phyloP scores from a whole-genome alignment of 2,797 vertebrate species.

The Poeciliopsis presidionis region DNA sequence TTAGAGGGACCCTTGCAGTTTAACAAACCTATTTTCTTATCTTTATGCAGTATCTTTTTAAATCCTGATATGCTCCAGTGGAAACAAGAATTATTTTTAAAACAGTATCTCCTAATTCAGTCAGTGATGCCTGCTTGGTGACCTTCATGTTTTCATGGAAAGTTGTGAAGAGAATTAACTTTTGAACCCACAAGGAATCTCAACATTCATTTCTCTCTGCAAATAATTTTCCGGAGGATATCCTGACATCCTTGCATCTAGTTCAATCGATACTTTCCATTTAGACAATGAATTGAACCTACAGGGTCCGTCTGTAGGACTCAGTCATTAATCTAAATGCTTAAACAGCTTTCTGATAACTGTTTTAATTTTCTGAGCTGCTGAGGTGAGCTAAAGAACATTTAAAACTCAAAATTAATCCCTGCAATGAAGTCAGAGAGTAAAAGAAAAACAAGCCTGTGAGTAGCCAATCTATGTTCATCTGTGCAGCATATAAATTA shows the following conservation, averaged over 20 bases:
- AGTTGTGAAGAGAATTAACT: not conserved
- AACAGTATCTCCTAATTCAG: not conserved
- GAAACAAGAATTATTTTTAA: not conserved
- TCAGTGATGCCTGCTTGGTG: not conserved
- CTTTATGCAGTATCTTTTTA: conserved; percentile 7
- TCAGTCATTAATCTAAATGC: conserved; percentile 55
- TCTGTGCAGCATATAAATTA: conserved; percentile 37
- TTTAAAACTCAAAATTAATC: conserved; percentile 34
- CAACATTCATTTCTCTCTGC: conserved; percentile 26
- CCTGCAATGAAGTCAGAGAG: conserved; percentile 4
- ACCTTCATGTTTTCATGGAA: conserved; percentile 11
- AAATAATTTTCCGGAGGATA: conserved; percentile 44
- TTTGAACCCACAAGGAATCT: not conserved
- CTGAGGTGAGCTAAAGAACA: conserved; percentile 46
- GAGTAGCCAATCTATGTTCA: conserved; percentile 16
- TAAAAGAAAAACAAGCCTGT: not conserved
- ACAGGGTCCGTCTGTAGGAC: conserved; percentile 35
- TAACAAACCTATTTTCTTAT: conserved; percentile 25
- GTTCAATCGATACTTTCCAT: conserved; percentile 67
- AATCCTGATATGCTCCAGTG: conserved; percentile 1
- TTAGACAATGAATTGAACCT: conserved; percentile 69
- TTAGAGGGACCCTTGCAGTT: conserved; percentile 24
- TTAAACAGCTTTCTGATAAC: conserved; percentile 57
- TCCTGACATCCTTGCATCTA: conserved; percentile 55
- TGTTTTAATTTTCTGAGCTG: conserved; percentile 42